Evolutionary conservation across 2,888 invertebrate species (phyloP).

Genomic region (Scaptomyza cyrtandrae): DNA sequence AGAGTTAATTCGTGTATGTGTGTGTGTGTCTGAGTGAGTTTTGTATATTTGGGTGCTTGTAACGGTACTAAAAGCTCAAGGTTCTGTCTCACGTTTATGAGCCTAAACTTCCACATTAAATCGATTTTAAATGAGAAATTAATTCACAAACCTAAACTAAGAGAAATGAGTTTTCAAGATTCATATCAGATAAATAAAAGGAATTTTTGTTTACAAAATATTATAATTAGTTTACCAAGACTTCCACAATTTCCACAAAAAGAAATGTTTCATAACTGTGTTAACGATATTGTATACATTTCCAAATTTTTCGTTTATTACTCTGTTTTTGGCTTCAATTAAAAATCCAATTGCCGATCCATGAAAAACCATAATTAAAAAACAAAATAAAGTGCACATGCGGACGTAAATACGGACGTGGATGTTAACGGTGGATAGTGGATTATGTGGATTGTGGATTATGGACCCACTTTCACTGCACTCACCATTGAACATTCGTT

Average conservation of each 20-base stretch:
- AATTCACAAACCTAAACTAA: background rate
- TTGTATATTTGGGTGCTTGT: constrained; percentile 25
- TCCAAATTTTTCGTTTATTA: constrained; percentile 3
- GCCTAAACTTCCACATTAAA: constrained; percentile 25
- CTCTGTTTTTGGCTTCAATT: constrained; percentile 41
- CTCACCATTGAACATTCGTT: constrained; percentile 63
- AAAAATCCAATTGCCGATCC: constrained; percentile 59
- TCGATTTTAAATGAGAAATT: constrained; percentile 35
- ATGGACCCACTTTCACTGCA: constrained; percentile 68
- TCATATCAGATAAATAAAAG: too few species aligned
- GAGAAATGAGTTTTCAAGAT: background rate
- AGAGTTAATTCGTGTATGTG: background rate
- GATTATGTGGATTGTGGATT: constrained; percentile 19
- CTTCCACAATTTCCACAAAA: background rate
- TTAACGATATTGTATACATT: constrained; percentile 30
- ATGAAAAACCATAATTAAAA: constrained; percentile 59
- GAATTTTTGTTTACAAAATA: too few species aligned
- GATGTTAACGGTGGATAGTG: constrained; percentile 15
- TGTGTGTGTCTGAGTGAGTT: constrained; percentile 6
- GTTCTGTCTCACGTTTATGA: constrained; percentile 27
- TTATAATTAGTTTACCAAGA: too few species aligned
- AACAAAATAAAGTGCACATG: constrained; percentile 45
- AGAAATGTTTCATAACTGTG: constrained; percentile 54
- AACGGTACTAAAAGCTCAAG: constrained; percentile 45
- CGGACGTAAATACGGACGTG: constrained; percentile 39